Percentiles rank a stretch among this genome's conserved stretches.
These are phyloP conservation scores for Rhea americana DNA, from an alignment of 2,113 vertebrate genomes.

Conservation along the genomic window DNA sequence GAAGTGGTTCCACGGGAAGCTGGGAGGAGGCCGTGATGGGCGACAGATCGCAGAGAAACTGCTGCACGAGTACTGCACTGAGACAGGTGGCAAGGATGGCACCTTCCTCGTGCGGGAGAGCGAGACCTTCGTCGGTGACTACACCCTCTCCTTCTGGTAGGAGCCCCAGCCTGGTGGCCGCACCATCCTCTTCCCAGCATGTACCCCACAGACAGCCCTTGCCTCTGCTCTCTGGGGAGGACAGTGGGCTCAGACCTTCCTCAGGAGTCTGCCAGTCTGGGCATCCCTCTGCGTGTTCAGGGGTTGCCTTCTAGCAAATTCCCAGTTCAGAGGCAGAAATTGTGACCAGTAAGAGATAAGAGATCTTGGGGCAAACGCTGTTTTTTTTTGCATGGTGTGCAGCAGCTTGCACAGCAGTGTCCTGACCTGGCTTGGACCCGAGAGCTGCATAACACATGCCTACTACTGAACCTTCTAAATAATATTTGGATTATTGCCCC, in stretches of 20 bases:
- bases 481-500: too few relatives aligned
- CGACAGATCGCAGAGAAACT: constrained; percentile 88
- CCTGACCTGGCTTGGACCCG: neutral
- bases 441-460: rapidly evolving
- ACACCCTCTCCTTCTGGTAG: constrained; percentile 89
- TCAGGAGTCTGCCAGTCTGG: rapidly evolving
- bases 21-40: constrained; percentile 84
- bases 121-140: constrained; percentile 89
- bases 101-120: constrained; percentile 89
- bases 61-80: constrained; percentile 84
- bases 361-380: rapidly evolving
- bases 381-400: rapidly evolving
- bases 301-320: neutral
- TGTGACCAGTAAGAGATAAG: neutral
- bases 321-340: neutral
- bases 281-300: rapidly evolving
- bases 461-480: too few relatives aligned
- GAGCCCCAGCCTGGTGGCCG: neutral
- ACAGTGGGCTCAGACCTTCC: neutral
- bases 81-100: constrained; percentile 85
- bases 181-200: too few relatives aligned
- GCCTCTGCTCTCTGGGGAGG: neutral
- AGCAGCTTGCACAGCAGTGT: too few relatives aligned
- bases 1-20: constrained; percentile 89
- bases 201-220: too few relatives aligned